A percentile compares a stretch with the other conserved stretches of the same genome.
Evolutionary conservation across 2,797 vertebrate species (phyloP).

Genomic region (Enteromius fasciolatus): DNA sequence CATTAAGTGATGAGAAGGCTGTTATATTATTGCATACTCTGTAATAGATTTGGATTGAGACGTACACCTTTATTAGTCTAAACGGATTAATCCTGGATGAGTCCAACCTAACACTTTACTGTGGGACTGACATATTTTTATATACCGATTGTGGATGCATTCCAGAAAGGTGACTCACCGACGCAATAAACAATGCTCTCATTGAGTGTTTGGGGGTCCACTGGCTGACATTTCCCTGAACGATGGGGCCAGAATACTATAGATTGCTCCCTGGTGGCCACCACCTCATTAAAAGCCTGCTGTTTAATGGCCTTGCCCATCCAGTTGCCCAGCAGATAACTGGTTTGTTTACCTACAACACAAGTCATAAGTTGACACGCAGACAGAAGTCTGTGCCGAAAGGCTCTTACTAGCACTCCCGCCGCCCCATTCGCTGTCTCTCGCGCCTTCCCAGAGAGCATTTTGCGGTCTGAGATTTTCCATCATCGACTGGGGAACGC

Average conservation of each 20-base stretch:
- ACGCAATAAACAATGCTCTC: constrained; percentile 61
- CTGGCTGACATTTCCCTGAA: constrained; percentile 44
- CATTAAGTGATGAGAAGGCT: constrained; percentile 39
- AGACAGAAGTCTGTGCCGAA: constrained; percentile 48
- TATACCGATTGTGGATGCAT: constrained; percentile 54
- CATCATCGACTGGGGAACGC: constrained; percentile 41
- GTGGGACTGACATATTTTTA: constrained; percentile 57
- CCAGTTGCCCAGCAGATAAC: constrained; percentile 55
- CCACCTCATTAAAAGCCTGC: constrained; percentile 60
- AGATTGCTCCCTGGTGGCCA: constrained; percentile 37
- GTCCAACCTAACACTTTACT: constrained; percentile 37
- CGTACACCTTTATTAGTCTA: constrained; percentile 50
- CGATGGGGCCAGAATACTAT: constrained; percentile 42
- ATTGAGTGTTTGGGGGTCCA: constrained; percentile 52
- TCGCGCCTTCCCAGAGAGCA: constrained; percentile 40
- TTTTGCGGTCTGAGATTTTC: constrained; percentile 52
- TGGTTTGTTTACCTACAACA: constrained; percentile 50
- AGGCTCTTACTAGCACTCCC: constrained; percentile 37
- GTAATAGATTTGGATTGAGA: constrained; percentile 46
- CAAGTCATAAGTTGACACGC: constrained; percentile 43
- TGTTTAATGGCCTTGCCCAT: constrained; percentile 49
- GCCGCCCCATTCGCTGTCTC: constrained; percentile 18
- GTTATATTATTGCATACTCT: constrained; percentile 19
- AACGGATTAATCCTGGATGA: constrained; percentile 51
- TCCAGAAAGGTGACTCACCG: constrained; percentile 58